Conservation (phyloP, 1,140 invertebrate species). For the Drosophila pallidifrons region DNA sequence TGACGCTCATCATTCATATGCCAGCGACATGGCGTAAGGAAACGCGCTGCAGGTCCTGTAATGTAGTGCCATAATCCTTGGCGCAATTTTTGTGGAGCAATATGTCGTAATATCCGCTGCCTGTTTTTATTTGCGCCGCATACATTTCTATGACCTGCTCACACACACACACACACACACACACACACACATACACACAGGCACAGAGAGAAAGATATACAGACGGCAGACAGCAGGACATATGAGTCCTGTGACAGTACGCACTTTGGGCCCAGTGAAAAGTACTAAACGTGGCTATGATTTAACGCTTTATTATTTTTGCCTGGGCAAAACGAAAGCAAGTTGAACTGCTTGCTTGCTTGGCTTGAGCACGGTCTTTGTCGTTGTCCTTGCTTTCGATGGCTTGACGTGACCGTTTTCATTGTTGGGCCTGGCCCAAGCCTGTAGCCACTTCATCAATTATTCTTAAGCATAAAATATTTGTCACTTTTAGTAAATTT, state of each 20-base stretch:
- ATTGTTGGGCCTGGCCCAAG: constrained; percentile 23
- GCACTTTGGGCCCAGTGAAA: constrained; percentile 60
- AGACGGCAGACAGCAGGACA: constrained; percentile 7
- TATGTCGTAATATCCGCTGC: constrained; percentile 78
- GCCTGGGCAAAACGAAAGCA: constrained; percentile 25
- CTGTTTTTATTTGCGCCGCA: constrained; percentile 75
- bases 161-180: constrained; percentile 14
- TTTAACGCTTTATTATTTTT: constrained; percentile 83
- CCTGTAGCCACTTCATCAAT: constrained; percentile 82
- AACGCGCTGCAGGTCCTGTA: constrained; percentile 55
- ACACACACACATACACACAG: too few relatives aligned
- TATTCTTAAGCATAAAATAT: constrained; percentile 84
- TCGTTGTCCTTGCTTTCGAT: not conserved
- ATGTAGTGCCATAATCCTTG: constrained; percentile 82
- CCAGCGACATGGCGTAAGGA: constrained; percentile 43
- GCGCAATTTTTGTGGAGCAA: constrained; percentile 78
- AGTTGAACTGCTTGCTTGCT: not conserved
- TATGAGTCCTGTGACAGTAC: constrained; percentile 27
- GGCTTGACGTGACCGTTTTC: constrained; percentile 63
- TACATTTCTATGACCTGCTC: constrained; percentile 58
- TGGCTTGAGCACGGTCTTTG: not conserved
- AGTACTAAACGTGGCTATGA: constrained; percentile 82
- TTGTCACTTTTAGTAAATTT: constrained; percentile 84
- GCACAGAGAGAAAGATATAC: not conserved
- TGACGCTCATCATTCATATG: constrained; percentile 82